Percentiles rank a stretch among this genome's conserved stretches.
Conservation (phyloP, 2,888 invertebrate genomes). For the Eledone cirrhosa region DNA sequence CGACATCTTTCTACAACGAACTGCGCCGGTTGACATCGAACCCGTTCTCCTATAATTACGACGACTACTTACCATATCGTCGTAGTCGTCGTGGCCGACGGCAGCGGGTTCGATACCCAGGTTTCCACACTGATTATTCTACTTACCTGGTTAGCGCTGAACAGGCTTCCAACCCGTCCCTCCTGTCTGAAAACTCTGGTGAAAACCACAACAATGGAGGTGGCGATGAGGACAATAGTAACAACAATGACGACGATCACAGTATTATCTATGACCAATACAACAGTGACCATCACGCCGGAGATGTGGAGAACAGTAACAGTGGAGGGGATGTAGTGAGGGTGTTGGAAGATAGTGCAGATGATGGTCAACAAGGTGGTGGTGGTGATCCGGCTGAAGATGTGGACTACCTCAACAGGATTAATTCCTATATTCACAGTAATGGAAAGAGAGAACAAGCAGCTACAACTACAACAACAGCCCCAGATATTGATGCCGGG, state of each 20-base stretch:
- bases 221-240: too few species aligned
- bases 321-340: background rate
- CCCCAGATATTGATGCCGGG: too few species aligned
- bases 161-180: background rate
- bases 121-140: background rate
- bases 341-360: background rate
- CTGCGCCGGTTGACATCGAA: background rate
- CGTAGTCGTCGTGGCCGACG: too few species aligned
- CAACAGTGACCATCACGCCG: background rate
- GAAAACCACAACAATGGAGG: too few species aligned
- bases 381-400: background rate
- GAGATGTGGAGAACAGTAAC: background rate
- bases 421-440: too few species aligned
- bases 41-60: background rate
- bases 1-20: conserved; percentile 1
- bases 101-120: too few species aligned
- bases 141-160: conserved; percentile 21
- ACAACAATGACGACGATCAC: conserved; percentile 18
- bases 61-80: too few species aligned
- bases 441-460: too few species aligned
- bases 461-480: too few species aligned
- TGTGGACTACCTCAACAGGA: background rate
- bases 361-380: background rate
- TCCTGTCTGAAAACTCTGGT: too few species aligned
- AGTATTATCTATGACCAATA: background rate